Evolutionary conservation across 1,140 invertebrate species (phyloP).

Genomic region (Argopecten irradians): DNA sequence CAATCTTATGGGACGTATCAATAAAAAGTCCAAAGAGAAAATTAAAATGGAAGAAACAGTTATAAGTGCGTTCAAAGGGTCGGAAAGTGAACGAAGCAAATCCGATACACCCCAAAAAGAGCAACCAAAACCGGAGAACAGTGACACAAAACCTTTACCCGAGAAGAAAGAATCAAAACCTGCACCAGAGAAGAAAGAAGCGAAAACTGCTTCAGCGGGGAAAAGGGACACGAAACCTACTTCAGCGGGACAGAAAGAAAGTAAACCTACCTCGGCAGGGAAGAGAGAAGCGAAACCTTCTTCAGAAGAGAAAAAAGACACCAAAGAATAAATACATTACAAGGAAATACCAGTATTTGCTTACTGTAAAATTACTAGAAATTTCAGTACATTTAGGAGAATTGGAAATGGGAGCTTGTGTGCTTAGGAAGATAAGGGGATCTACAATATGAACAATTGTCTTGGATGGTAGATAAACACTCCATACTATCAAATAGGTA

Average conservation of each 20-base stretch:
- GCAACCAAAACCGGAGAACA: not conserved
- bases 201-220: not conserved
- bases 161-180: not conserved
- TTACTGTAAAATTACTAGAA: not conserved
- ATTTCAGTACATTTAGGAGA: not conserved
- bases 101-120: not conserved
- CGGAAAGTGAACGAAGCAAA: not conserved
- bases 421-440: too few relatives aligned
- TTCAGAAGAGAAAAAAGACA: not conserved
- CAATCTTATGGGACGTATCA: slow-evolving; percentile 48
- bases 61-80: not conserved
- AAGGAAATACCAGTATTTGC: not conserved
- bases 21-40: slow-evolving; percentile 20
- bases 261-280: not conserved
- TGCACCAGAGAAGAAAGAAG: not conserved
- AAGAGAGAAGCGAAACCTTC: not conserved
- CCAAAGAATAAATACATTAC: not conserved
- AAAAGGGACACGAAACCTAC: not conserved
- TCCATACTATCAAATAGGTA: not conserved
- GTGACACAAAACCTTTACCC: not conserved
- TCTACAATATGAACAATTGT: too few relatives aligned
- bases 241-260: not conserved
- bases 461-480: too few relatives aligned
- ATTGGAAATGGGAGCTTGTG: too few relatives aligned
- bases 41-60: not conserved